Evolutionary conservation across 2,888 invertebrate species (phyloP).

Genomic region (Drosophila macrospina): DNA sequence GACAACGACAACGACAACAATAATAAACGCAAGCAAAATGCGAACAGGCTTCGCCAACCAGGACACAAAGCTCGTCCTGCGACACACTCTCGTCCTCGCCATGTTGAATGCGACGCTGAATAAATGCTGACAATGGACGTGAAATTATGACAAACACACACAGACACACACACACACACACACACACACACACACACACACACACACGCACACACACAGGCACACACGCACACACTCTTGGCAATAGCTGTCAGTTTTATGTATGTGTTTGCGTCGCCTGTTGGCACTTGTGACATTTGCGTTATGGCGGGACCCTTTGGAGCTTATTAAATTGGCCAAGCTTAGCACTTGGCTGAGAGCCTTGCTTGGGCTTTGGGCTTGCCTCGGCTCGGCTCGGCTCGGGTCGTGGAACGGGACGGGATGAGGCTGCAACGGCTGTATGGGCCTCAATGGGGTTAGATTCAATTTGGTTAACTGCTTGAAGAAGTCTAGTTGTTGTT

Average conservation of each 20-base stretch:
- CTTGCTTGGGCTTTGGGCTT: slow-evolving; percentile 13
- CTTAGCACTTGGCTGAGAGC: slow-evolving; percentile 52
- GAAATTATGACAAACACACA: slow-evolving; percentile 67
- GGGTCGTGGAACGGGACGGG: neutral
- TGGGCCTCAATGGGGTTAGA: slow-evolving; percentile 45
- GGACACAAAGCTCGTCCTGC: slow-evolving; percentile 54
- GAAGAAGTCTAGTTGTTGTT: slow-evolving; percentile 29
- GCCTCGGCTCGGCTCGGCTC: neutral
- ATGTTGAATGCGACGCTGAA: slow-evolving; percentile 68
- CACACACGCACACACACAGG: slow-evolving; percentile 13
- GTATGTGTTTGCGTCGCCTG: slow-evolving; percentile 45
- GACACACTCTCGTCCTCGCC: slow-evolving; percentile 37
- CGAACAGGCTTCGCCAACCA: slow-evolving; percentile 48
- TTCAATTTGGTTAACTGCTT: slow-evolving; percentile 58
- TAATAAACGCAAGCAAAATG: slow-evolving; percentile 45
- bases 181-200: slow-evolving; percentile 17
- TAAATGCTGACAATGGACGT: slow-evolving; percentile 76
- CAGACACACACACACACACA: slow-evolving; percentile 45
- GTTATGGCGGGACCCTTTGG: slow-evolving; percentile 59
- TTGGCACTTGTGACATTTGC: slow-evolving; percentile 75
- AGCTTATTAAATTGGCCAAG: slow-evolving; percentile 73
- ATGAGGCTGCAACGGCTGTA: too few relatives aligned
- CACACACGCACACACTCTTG: neutral
- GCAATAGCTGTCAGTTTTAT: slow-evolving; percentile 39
- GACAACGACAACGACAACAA: slow-evolving; percentile 35